Evolutionary conservation across 2,797 vertebrate genomes (phyloP).

Genomic region (Tachyglossus aculeatus): DNA sequence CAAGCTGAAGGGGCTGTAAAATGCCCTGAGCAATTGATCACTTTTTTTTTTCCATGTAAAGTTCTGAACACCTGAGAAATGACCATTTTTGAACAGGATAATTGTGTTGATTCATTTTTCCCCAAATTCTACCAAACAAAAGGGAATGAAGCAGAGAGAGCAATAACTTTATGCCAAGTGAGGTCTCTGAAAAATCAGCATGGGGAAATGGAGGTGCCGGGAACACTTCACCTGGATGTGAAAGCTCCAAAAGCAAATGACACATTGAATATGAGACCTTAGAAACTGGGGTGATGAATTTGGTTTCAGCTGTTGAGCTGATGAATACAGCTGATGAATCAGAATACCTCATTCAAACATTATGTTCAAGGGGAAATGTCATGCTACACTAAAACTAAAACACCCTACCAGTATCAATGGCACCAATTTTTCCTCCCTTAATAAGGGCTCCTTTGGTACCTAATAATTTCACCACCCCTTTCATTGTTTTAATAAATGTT

Average conservation of each 20-base stretch:
- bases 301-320: neutral
- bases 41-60: no score
- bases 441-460: neutral
- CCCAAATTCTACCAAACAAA: no score
- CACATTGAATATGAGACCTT: neutral
- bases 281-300: neutral
- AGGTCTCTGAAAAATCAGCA: neutral
- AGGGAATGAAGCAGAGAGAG: neutral
- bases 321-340: no score
- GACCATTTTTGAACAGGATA: no score
- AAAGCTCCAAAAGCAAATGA: no score
- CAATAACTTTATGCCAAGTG: neutral
- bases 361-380: neutral
- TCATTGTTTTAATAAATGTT: no score
- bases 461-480: neutral
- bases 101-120: no score
- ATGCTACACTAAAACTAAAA: neutral
- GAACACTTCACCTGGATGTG: neutral
- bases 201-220: neutral
- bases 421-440: neutral
- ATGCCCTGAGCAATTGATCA: no score
- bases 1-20: no score
- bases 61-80: no score
- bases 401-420: no score
- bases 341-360: neutral